Conservation (phyloP, 1,140 invertebrate species). For the Philotrypesis tridentata region DNA sequence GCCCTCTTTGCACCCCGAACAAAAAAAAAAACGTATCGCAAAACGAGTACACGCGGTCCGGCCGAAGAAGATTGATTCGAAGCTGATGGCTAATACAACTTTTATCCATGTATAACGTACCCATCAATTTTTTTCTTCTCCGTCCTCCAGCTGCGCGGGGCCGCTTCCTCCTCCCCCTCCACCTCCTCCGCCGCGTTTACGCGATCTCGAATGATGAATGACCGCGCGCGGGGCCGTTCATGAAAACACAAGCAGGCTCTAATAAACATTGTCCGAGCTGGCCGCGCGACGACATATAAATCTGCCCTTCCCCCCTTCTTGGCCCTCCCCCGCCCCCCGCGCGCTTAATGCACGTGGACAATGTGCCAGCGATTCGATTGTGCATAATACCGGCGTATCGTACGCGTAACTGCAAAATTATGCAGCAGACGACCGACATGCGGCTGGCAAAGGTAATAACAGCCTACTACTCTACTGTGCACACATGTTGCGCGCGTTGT, state of each 20-base stretch:
- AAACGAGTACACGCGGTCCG: background rate
- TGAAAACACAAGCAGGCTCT: background rate
- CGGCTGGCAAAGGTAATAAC: background rate
- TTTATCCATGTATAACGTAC: background rate
- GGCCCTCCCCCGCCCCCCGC: too few relatives aligned
- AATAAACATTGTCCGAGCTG: background rate
- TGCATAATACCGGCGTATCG: background rate
- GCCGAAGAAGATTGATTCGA: background rate
- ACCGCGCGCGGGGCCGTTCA: background rate
- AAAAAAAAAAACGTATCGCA: background rate
- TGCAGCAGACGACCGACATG: background rate
- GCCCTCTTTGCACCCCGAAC: too few relatives aligned
- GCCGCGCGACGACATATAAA: background rate
- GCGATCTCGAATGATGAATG: background rate
- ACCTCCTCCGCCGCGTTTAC: too few relatives aligned
- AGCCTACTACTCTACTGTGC: background rate
- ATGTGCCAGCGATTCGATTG: background rate
- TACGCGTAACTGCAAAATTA: background rate
- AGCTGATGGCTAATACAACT: background rate
- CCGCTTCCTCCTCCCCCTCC: too few relatives aligned
- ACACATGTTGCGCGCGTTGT: background rate
- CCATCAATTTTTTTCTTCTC: background rate
- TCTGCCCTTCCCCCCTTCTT: background rate
- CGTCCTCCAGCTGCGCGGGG: too few relatives aligned
- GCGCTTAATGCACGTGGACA: background rate